These are phyloP conservation scores for Collichthys lucidus DNA, from an alignment of 2,113 vertebrate species.

Conservation along the genomic window DNA sequence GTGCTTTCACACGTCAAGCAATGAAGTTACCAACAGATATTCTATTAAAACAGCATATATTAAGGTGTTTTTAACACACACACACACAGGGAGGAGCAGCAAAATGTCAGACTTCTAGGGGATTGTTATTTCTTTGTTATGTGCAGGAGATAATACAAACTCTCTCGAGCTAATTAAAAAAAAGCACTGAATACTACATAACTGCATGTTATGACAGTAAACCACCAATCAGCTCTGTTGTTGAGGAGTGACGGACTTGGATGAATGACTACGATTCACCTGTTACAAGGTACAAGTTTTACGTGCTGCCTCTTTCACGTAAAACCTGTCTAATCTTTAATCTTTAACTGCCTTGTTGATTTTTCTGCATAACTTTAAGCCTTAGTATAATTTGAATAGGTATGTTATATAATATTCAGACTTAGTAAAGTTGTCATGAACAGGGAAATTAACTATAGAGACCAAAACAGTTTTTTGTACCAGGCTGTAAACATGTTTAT, in stretches of 20 bases:
- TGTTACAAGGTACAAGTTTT: not conserved
- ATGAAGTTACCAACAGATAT: constrained; percentile 33
- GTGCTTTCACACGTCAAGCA: constrained; percentile 48
- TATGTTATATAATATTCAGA: no score
- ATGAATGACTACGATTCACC: not conserved
- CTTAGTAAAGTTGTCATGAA: no score
- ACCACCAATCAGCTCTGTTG: not conserved
- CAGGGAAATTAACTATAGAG: no score
- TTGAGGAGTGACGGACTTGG: not conserved
- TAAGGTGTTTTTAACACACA: constrained; percentile 7
- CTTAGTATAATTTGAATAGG: no score
- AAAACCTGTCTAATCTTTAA: not conserved
- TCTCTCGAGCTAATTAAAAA: constrained; percentile 36
- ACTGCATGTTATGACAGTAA: not conserved
- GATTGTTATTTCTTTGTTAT: constrained; percentile 1
- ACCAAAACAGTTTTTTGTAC: no score
- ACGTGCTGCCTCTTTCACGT: not conserved
- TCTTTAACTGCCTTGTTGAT: no score
- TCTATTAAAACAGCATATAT: constrained; percentile 30
- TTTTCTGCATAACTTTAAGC: not conserved
- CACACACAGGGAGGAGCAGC: not conserved
- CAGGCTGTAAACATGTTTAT: no score
- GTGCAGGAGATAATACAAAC: constrained; percentile 21
- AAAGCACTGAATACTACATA: not conserved
- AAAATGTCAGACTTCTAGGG: constrained; percentile 13